Conservation (phyloP, 2,888 invertebrate genomes). For the Galerucella calmariensis region DNA sequence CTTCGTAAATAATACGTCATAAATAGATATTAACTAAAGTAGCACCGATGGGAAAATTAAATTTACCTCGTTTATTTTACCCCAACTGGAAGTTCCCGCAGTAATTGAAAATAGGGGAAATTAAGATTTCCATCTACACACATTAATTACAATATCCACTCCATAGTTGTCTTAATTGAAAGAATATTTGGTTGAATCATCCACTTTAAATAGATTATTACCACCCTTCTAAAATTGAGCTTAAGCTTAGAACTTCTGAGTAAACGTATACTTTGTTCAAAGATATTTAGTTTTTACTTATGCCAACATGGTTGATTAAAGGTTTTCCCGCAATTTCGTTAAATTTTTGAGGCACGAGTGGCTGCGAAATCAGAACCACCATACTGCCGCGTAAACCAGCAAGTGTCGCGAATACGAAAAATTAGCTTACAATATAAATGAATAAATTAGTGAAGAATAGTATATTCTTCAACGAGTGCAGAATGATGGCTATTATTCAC, state of each 20-base stretch:
- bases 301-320: no score
- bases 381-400: no score
- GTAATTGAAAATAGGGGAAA: conserved; percentile 22
- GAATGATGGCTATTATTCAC: no score
- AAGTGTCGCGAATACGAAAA: no score
- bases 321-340: no score
- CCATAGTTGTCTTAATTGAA: conserved; percentile 6
- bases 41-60: conserved; percentile 2
- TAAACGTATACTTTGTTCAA: not conserved
- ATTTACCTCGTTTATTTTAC: conserved; percentile 5
- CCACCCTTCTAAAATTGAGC: not conserved
- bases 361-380: no score
- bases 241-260: no score
- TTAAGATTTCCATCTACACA: conserved; percentile 15
- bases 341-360: no score
- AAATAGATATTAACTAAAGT: conserved; percentile 6
- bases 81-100: conserved; percentile 15
- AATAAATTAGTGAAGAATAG: no score
- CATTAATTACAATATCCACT: conserved; percentile 19
- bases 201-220: not conserved
- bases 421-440: no score
- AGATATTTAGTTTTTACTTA: no score
- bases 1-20: conserved; percentile 7
- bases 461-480: no score
- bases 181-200: conserved; percentile 18